These are phyloP conservation scores for Uria lomvia DNA, from an alignment of 2,113 vertebrate genomes.

Conservation along the genomic window DNA sequence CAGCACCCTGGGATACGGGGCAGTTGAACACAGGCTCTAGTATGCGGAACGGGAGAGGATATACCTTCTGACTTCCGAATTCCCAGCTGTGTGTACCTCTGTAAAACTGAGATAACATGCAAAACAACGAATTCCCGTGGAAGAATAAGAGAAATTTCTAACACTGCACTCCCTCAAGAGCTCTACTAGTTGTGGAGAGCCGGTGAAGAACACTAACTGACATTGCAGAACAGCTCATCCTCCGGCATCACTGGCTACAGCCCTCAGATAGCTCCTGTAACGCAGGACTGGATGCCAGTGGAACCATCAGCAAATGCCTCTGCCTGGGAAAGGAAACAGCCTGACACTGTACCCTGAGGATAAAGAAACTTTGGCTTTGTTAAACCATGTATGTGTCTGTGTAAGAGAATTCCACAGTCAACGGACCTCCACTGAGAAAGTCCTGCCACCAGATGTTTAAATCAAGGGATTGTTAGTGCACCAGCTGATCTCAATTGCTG, in stretches of 20 bases:
- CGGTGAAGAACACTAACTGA: neutral
- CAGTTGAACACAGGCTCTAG: neutral
- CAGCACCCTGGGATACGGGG: neutral
- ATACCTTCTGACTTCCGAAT: neutral
- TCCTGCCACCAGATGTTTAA: slow-evolving; percentile 69
- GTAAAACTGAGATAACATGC: accelerated
- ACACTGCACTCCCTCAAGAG: neutral
- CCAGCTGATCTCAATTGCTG: slow-evolving; percentile 69
- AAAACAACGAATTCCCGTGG: neutral
- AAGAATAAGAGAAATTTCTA: neutral
- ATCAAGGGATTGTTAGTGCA: slow-evolving; percentile 33
- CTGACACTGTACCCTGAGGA: slow-evolving; percentile 51
- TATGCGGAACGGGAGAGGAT: neutral
- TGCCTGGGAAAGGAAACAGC: slow-evolving; percentile 59
- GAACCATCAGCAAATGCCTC: slow-evolving; percentile 28
- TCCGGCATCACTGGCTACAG: neutral
- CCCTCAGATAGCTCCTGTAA: neutral
- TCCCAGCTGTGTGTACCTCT: neutral
- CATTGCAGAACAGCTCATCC: neutral
- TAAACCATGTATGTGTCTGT: slow-evolving; percentile 22
- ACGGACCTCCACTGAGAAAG: slow-evolving; percentile 56
- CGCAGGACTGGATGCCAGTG: neutral
- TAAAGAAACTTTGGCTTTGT: slow-evolving; percentile 54
- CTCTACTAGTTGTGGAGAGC: neutral
- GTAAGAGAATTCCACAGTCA: slow-evolving; percentile 42